phyloP scores from a whole-genome alignment of 1,140 invertebrate species.

The Heliconius melpomene region DNA sequence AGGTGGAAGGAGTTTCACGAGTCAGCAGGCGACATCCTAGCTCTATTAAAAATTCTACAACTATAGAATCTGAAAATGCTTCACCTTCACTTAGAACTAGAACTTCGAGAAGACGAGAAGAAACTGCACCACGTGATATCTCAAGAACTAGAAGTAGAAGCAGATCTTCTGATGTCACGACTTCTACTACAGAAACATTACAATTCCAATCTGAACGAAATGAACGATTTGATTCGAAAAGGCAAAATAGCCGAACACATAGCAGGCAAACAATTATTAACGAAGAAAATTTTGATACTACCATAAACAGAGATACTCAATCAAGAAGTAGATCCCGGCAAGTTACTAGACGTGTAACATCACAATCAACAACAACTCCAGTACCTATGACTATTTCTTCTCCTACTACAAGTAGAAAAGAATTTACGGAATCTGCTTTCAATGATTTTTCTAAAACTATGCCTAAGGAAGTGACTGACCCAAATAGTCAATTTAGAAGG shows the following conservation, averaged over 20 bases:
- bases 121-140: slow-evolving; percentile 45
- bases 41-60: slow-evolving; percentile 45
- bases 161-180: slow-evolving; percentile 43
- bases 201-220: slow-evolving; percentile 45
- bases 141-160: slow-evolving; percentile 58
- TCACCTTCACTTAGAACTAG: slow-evolving; percentile 59
- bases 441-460: slow-evolving; percentile 54
- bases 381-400: slow-evolving; percentile 27
- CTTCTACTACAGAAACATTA: slow-evolving; percentile 43
- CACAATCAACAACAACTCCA: slow-evolving; percentile 38
- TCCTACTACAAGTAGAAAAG: slow-evolving; percentile 26
- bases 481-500: slow-evolving; percentile 57
- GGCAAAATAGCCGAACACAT: slow-evolving; percentile 58
- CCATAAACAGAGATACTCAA: slow-evolving; percentile 46
- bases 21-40: slow-evolving; percentile 57
- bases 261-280: slow-evolving; percentile 47
- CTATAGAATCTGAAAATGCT: slow-evolving; percentile 47
- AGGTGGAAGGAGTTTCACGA: slow-evolving; percentile 62
- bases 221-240: slow-evolving; percentile 70
- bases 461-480: slow-evolving; percentile 47
- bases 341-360: slow-evolving; percentile 41
- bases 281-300: slow-evolving; percentile 50
- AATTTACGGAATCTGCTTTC: slow-evolving; percentile 40
- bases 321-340: slow-evolving; percentile 53
- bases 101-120: slow-evolving; percentile 58